phyloP scores from a whole-genome alignment of 2,797 vertebrate species.

The Hypotaenidia philippensis region DNA sequence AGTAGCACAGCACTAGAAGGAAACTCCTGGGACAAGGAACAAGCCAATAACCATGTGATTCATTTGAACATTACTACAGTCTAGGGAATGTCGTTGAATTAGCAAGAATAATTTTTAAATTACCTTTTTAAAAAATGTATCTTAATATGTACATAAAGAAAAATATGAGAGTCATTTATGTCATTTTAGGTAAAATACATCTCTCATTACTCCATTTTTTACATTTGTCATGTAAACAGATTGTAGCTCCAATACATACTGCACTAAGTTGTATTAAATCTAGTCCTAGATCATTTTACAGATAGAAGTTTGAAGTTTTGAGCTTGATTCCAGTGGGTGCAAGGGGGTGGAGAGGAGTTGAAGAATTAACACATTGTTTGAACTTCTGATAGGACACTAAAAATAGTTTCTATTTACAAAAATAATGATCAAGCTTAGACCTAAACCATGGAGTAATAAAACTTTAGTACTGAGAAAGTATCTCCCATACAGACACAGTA shows the following conservation, averaged over 20 bases:
- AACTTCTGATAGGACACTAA: neutral
- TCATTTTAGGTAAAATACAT: neutral
- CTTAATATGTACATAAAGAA: neutral
- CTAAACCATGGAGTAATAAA: neutral
- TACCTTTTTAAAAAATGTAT: neutral
- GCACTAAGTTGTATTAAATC: neutral
- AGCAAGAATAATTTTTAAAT: neutral
- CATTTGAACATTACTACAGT: neutral
- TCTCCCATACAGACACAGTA: neutral
- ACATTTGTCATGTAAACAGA: neutral
- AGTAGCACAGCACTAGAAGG: neutral
- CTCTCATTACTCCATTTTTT: neutral
- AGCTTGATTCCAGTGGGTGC: neutral
- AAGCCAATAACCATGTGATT: neutral
- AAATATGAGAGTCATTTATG: neutral
- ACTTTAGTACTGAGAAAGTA: neutral
- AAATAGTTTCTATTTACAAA: neutral
- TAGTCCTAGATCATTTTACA: neutral
- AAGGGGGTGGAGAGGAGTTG: too few relatives aligned
- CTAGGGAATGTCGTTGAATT: neutral
- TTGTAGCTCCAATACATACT: neutral
- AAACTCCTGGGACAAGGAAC: neutral
- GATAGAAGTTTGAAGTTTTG: neutral
- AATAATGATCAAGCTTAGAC: neutral
- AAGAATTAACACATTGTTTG: neutral